A percentile compares a stretch with the other conserved stretches of the same genome.
phyloP scores from a whole-genome alignment of 1,140 invertebrate species.

The Stegodyphus dumicola region DNA sequence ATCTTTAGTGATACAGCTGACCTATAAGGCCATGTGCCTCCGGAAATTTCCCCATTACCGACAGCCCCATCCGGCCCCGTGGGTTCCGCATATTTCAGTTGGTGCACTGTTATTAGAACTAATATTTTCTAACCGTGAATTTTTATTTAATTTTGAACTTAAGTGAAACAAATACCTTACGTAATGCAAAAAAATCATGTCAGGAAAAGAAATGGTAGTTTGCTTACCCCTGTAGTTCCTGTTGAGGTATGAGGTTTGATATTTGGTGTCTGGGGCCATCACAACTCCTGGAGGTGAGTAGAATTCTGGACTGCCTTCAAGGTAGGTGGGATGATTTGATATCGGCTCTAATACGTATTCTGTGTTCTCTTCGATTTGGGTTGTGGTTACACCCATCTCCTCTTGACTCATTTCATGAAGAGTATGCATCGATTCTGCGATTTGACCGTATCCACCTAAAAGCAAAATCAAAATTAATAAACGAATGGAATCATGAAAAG shows the following conservation, averaged over 20 bases:
- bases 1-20: too few relatives aligned
- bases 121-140: too few relatives aligned
- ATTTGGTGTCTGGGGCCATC: conserved; percentile 68
- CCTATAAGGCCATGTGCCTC: too few relatives aligned
- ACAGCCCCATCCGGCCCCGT: too few relatives aligned
- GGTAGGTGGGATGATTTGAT: conserved; percentile 64
- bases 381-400: conserved; percentile 63
- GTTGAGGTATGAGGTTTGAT: conserved; percentile 64
- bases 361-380: conserved; percentile 72
- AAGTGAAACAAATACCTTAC: background rate
- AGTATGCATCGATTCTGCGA: conserved; percentile 68
- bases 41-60: too few relatives aligned
- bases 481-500: too few relatives aligned
- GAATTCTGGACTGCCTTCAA: conserved; percentile 80
- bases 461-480: conserved; percentile 9
- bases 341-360: conserved; percentile 76
- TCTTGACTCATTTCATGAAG: conserved; percentile 64
- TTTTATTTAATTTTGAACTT: too few relatives aligned
- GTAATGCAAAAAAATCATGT: background rate
- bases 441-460: conserved; percentile 69
- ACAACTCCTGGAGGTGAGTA: conserved; percentile 72
- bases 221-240: conserved; percentile 60
- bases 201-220: background rate
- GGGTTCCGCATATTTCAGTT: too few relatives aligned
- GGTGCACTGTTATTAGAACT: too few relatives aligned